phyloP scores from a whole-genome alignment of 2,888 invertebrate genomes.

The Trachelus troglodyta region DNA sequence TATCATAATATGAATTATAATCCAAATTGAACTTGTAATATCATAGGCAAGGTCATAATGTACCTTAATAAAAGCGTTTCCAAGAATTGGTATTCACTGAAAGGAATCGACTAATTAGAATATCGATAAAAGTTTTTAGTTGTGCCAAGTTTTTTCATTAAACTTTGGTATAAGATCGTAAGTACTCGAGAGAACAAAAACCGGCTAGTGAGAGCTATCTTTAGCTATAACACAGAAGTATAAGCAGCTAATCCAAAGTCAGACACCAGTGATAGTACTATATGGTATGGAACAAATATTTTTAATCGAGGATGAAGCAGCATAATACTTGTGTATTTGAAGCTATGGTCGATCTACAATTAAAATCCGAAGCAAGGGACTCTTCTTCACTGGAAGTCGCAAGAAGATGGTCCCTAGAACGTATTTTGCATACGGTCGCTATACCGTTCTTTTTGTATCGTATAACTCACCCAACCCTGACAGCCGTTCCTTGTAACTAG shows the following conservation, averaged over 20 bases:
- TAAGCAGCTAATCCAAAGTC: background rate
- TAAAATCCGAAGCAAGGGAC: background rate
- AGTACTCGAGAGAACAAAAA: background rate
- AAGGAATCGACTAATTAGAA: constrained; percentile 26
- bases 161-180: constrained; percentile 23
- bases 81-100: background rate
- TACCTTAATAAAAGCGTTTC: background rate
- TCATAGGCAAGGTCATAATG: background rate
- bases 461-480: background rate
- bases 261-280: background rate
- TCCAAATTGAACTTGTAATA: background rate
- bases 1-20: background rate
- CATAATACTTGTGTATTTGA: background rate
- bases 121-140: constrained; percentile 35
- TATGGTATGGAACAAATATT: background rate
- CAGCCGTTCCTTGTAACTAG: background rate
- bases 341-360: background rate
- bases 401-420: background rate
- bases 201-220: background rate
- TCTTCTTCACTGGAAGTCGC: background rate
- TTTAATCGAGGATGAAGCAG: background rate
- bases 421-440: background rate
- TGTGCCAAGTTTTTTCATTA: constrained; percentile 39
- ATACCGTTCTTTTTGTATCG: background rate
- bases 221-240: background rate